Conservation (phyloP, 2,113 vertebrate genomes). For the Neodon shergylaensis region DNA sequence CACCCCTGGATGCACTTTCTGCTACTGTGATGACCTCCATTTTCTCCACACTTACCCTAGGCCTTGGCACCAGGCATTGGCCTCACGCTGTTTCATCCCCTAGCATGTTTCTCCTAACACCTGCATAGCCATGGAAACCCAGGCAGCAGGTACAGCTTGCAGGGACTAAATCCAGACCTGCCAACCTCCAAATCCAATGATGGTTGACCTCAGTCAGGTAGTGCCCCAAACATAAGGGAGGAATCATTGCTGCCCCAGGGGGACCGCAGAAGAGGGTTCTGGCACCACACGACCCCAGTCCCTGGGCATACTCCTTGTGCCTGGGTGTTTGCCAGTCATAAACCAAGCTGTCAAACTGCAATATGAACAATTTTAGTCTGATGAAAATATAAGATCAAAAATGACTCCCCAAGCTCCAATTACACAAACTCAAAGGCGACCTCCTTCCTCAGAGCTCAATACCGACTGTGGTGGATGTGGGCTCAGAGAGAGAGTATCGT, state of each 20-base stretch:
- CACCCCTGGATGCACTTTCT: not conserved
- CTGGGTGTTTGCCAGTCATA: too few species aligned
- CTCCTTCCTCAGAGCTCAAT: rapidly evolving
- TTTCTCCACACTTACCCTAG: too few species aligned
- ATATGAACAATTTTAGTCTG: rapidly evolving
- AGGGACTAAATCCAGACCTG: not conserved
- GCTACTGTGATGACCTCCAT: not conserved
- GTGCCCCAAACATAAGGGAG: rapidly evolving
- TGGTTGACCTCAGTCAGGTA: rapidly evolving
- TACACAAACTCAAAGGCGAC: rapidly evolving
- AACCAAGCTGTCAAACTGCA: not conserved
- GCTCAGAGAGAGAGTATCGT: not conserved
- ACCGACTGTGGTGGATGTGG: rapidly evolving
- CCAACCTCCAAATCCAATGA: not conserved
- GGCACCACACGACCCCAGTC: not conserved
- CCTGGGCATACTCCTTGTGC: rapidly evolving
- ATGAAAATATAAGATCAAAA: rapidly evolving
- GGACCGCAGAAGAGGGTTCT: not conserved
- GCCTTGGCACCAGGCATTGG: rapidly evolving
- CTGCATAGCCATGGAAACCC: rapidly evolving
- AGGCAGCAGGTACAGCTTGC: not conserved
- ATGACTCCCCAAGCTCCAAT: rapidly evolving
- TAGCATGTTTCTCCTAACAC: not conserved
- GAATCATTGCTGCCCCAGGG: rapidly evolving
- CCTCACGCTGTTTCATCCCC: not conserved